Conservation (phyloP, 2,113 vertebrate genomes). For the Aramus guarauna region DNA sequence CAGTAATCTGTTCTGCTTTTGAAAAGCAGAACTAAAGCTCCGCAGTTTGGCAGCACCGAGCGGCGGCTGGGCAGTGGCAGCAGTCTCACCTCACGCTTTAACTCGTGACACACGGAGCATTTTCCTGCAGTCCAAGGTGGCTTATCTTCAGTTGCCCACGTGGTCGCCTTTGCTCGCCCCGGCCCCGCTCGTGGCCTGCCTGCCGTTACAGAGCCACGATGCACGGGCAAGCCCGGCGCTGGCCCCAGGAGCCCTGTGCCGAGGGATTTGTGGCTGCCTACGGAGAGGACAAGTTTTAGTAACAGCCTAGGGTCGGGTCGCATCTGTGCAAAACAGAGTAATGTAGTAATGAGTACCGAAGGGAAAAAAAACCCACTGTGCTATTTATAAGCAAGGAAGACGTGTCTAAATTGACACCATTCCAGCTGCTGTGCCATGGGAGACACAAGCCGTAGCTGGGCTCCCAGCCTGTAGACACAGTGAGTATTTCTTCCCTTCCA, state of each 20-base stretch:
- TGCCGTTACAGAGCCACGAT: fast-evolving
- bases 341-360: neutral
- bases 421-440: neutral
- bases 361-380: neutral
- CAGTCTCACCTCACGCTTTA: neutral
- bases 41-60: neutral
- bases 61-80: neutral
- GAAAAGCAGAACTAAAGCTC: neutral
- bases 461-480: neutral
- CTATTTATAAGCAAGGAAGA: slow-evolving; percentile 7
- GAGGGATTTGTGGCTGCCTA: neutral
- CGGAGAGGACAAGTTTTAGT: neutral
- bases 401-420: neutral
- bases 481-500: slow-evolving; percentile 1
- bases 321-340: neutral
- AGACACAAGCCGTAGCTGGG: neutral
- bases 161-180: neutral
- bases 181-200: neutral
- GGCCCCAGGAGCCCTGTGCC: neutral
- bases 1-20: neutral
- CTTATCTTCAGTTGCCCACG: neutral
- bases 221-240: fast-evolving
- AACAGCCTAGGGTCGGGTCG: neutral
- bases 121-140: neutral
- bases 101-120: neutral